Evolutionary conservation across 2,797 vertebrate species (phyloP).

Genomic region (Sebastes minor): DNA sequence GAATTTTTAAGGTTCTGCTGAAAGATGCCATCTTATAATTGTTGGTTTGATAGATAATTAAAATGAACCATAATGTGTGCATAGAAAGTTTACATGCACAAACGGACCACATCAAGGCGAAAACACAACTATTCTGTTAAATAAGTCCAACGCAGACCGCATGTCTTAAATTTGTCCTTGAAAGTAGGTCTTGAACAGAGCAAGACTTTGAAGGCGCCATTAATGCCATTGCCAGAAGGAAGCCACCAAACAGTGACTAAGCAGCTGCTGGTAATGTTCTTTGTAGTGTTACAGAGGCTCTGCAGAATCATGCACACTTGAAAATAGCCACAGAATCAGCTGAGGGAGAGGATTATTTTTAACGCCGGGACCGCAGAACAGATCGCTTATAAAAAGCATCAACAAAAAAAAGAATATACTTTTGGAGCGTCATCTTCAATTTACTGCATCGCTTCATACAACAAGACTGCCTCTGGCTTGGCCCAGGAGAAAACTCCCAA

Average conservation of each 20-base stretch:
- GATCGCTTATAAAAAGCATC: conserved; percentile 42
- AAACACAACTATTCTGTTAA: neutral
- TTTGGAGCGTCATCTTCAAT: conserved; percentile 46
- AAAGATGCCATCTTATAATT: neutral
- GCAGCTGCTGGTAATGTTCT: conserved; percentile 51
- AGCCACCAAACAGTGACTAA: conserved; percentile 61
- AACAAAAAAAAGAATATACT: conserved; percentile 41
- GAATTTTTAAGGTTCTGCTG: neutral
- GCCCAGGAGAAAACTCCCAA: conserved; percentile 54
- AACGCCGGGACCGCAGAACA: conserved; percentile 34
- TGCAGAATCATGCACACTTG: conserved; percentile 50
- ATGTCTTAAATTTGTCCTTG: conserved; percentile 20
- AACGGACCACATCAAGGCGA: neutral
- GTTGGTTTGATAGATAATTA: neutral
- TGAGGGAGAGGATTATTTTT: conserved; percentile 61
- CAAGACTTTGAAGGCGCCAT: conserved; percentile 30
- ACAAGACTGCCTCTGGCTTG: conserved; percentile 42
- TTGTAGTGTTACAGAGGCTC: conserved; percentile 45
- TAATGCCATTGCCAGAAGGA: conserved; percentile 26
- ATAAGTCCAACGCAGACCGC: neutral
- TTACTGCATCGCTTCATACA: conserved; percentile 48
- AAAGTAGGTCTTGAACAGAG: conserved; percentile 28
- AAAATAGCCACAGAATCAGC: conserved; percentile 60
- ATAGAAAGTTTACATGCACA: neutral
- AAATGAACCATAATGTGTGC: neutral